Percentiles rank a stretch among this genome's conserved stretches.
phyloP scores from a whole-genome alignment of 2,888 invertebrate species.

The Liodrosophila aerea region DNA sequence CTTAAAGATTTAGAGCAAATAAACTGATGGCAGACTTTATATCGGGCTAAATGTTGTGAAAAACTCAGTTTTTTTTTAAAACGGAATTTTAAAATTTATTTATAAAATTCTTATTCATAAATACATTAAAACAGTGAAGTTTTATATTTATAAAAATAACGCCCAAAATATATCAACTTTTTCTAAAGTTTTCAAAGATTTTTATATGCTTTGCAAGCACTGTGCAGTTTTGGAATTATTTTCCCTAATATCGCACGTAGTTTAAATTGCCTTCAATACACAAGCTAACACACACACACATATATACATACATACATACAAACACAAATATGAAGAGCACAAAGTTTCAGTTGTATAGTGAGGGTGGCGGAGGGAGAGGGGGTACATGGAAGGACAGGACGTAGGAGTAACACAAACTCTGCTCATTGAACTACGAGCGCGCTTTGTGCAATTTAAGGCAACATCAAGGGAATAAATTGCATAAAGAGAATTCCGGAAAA shows the following conservation, averaged over 20 bases:
- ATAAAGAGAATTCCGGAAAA: slow-evolving; percentile 58
- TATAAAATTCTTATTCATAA: too few species aligned
- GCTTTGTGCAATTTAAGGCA: slow-evolving; percentile 70
- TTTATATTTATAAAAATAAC: too few species aligned
- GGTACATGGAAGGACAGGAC: too few species aligned
- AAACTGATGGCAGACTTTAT: too few species aligned
- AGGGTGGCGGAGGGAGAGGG: background rate
- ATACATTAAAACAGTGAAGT: too few species aligned
- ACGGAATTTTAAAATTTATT: too few species aligned
- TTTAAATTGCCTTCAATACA: slow-evolving; percentile 42
- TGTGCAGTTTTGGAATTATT: slow-evolving; percentile 45
- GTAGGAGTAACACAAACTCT: slow-evolving; percentile 49
- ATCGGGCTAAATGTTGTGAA: too few species aligned
- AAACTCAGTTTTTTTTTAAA: too few species aligned
- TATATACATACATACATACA: slow-evolving; percentile 13
- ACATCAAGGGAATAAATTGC: slow-evolving; percentile 66
- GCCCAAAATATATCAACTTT: too few species aligned
- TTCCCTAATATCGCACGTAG: slow-evolving; percentile 39
- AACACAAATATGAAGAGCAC: slow-evolving; percentile 16
- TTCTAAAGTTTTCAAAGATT: too few species aligned
- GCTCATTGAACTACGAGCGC: slow-evolving; percentile 42
- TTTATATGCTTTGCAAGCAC: slow-evolving; percentile 15
- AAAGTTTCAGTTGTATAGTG: slow-evolving; percentile 35
- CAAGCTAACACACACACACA: slow-evolving; percentile 17
- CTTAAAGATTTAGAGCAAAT: too few species aligned